Conservation (phyloP, 2,797 vertebrate species). For the Okamejei kenojei region DNA sequence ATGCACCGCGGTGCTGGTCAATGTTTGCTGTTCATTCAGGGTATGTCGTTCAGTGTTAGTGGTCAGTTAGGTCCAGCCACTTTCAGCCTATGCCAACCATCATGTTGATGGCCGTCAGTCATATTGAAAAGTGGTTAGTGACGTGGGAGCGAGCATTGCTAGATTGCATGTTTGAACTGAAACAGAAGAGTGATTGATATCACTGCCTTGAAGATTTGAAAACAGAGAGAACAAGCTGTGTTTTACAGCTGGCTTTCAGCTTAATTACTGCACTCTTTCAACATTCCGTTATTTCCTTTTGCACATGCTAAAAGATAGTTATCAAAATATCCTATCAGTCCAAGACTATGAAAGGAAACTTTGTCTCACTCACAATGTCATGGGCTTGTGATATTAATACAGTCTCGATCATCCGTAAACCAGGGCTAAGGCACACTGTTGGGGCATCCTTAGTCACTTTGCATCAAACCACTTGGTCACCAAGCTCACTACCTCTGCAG, state of each 20-base stretch:
- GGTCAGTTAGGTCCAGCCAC: background rate
- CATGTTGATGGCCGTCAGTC: background rate
- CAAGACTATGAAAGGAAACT: background rate
- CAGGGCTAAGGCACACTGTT: background rate
- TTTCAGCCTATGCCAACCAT: background rate
- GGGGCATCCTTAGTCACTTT: background rate
- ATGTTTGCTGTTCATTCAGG: background rate
- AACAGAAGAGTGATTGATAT: background rate
- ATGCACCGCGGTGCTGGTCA: background rate
- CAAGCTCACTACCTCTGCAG: background rate
- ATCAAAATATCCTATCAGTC: background rate
- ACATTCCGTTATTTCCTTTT: background rate
- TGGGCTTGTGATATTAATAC: background rate
- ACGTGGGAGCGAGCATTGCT: background rate
- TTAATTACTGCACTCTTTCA: background rate
- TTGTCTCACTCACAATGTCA: background rate
- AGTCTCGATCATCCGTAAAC: background rate
- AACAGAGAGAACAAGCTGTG: background rate
- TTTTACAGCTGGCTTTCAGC: background rate
- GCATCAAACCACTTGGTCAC: background rate
- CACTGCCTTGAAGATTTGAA: background rate
- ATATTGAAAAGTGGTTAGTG: background rate
- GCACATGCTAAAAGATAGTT: background rate
- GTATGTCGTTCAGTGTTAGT: background rate
- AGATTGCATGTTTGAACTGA: background rate